These are phyloP conservation scores for Andrena hattorfiana DNA, from an alignment of 2,888 invertebrate species.

Conservation along the genomic window DNA sequence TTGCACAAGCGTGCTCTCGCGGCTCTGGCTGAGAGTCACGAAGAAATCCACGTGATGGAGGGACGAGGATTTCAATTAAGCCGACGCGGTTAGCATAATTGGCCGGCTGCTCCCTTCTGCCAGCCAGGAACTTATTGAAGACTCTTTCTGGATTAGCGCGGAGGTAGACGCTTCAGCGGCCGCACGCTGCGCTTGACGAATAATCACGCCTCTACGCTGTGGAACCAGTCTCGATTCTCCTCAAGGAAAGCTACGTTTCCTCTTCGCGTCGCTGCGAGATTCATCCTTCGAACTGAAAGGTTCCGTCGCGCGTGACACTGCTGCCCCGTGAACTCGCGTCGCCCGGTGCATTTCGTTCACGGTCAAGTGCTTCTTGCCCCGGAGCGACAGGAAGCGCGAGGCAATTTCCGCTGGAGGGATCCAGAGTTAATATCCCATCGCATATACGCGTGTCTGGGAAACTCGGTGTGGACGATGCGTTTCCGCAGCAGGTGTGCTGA, in stretches of 20 bases:
- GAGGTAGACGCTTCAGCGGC: constrained; percentile 4
- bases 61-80: constrained; percentile 64
- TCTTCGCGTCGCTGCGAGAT: neutral
- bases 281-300: neutral
- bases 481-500: neutral
- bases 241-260: neutral
- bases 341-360: constrained; percentile 52
- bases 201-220: neutral
- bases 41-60: constrained; percentile 55
- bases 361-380: constrained; percentile 57
- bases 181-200: constrained; percentile 10
- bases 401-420: constrained; percentile 61
- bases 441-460: constrained; percentile 16
- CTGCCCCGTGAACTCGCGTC: constrained; percentile 1
- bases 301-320: neutral
- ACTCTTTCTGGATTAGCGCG: constrained; percentile 26
- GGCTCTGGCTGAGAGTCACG: constrained; percentile 24
- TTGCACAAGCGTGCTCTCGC: constrained; percentile 47
- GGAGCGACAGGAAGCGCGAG: constrained; percentile 55
- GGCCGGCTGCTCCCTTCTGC: constrained; percentile 29
- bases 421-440: constrained; percentile 19
- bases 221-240: constrained; percentile 12
- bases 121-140: constrained; percentile 37
- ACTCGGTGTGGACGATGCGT: constrained; percentile 6
- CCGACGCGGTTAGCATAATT: constrained; percentile 58